These are phyloP conservation scores for Phortica okadai DNA, from an alignment of 2,888 invertebrate genomes.

Conservation along the genomic window DNA sequence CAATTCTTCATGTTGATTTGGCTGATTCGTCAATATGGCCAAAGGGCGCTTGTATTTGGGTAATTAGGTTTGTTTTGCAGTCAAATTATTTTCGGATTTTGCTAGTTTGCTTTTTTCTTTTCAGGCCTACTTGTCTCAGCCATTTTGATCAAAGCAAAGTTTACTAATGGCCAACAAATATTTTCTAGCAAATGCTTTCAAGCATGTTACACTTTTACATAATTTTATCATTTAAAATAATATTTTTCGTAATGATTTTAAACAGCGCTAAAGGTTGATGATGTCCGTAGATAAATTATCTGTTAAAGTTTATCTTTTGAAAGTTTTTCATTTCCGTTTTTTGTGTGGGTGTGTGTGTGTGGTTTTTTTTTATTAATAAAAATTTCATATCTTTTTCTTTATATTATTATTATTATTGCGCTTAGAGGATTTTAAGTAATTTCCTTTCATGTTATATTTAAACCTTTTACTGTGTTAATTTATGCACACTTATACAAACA, in stretches of 20 bases:
- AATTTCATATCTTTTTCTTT: neutral
- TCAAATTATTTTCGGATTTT: neutral
- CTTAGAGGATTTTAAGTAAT: constrained; percentile 11
- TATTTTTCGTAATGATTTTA: neutral
- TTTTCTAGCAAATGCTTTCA: neutral
- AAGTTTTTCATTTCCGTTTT: constrained; percentile 10
- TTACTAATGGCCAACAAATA: neutral
- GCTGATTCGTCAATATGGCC: constrained; percentile 1
- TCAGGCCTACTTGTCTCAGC: neutral
- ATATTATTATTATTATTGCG: neutral
- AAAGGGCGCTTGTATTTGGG: neutral
- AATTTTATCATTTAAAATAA: constrained; percentile 3
- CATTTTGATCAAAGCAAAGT: neutral
- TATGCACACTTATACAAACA: constrained; percentile 16
- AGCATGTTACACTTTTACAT: neutral
- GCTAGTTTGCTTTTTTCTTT: neutral
- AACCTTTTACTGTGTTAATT: constrained; percentile 16
- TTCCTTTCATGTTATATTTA: constrained; percentile 14
- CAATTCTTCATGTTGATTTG: neutral
- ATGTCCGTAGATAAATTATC: neutral
- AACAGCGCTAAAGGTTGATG: neutral
- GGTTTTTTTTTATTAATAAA: neutral
- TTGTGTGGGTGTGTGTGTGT: neutral
- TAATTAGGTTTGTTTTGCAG: constrained; percentile 20
- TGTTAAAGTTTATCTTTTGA: neutral